Evolutionary conservation across 2,888 invertebrate genomes (phyloP).

Genomic region (Boloria euphrosyne): DNA sequence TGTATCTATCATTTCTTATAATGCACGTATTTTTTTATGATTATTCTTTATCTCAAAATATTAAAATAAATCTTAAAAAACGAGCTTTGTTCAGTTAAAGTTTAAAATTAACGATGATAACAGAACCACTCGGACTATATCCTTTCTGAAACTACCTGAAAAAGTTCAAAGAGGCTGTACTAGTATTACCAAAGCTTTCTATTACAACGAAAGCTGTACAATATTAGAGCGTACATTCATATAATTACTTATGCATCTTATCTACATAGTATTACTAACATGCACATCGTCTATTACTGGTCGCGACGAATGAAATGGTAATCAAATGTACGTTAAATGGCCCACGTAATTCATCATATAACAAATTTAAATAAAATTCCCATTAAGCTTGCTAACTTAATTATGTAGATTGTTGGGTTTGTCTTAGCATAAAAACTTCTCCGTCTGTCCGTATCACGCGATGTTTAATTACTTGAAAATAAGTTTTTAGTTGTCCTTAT

Average conservation of each 20-base stretch:
- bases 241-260: conserved; percentile 23
- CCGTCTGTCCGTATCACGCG: neutral
- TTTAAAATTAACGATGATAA: no score
- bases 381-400: conserved; percentile 13
- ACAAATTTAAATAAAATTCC: conserved; percentile 29
- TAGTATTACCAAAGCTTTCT: neutral
- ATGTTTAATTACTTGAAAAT: neutral
- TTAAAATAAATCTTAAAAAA: no score
- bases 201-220: neutral
- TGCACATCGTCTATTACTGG: conserved; percentile 28
- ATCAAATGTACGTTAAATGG: conserved; percentile 19
- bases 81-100: no score
- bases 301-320: conserved; percentile 22
- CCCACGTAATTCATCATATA: conserved; percentile 10
- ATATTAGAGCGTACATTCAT: conserved; percentile 11
- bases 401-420: conserved; percentile 9
- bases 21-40: no score
- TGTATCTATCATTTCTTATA: no score
- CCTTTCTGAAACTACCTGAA: no score
- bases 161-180: no score
- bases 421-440: neutral
- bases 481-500: neutral
- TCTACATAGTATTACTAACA: conserved; percentile 20
- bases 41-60: no score
- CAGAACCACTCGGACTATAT: no score